Percentiles rank a stretch among this genome's conserved stretches.
These are phyloP conservation scores for Agrenia bidenticulata DNA, from an alignment of 2,888 invertebrate species.

Conservation along the genomic window DNA sequence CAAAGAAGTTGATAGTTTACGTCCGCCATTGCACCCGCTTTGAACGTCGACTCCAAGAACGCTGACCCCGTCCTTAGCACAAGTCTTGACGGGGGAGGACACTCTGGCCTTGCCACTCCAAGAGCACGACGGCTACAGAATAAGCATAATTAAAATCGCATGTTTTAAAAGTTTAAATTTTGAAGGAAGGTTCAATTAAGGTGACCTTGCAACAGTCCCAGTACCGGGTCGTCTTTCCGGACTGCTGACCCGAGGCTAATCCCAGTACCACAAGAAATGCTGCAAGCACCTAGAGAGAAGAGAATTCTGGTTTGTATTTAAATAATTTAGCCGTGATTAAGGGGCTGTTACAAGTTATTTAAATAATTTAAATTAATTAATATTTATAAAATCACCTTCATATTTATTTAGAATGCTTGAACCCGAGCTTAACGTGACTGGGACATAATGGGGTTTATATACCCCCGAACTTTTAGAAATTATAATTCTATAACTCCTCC, in stretches of 20 bases:
- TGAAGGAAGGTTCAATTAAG: background rate
- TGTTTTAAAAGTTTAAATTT: background rate
- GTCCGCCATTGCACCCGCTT: slow-evolving; percentile 37
- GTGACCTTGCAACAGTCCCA: slow-evolving; percentile 36
- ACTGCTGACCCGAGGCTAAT: background rate
- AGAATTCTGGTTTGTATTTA: no score
- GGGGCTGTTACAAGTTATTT: no score
- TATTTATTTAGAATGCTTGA: no score
- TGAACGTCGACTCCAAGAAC: slow-evolving; percentile 26
- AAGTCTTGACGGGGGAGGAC: slow-evolving; percentile 23
- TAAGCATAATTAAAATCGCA: background rate
- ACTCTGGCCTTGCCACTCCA: slow-evolving; percentile 36
- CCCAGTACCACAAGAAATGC: no score
- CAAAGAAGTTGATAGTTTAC: slow-evolving; percentile 21
- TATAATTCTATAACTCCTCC: no score
- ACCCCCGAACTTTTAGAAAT: no score
- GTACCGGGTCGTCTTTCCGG: slow-evolving; percentile 25
- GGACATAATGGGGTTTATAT: no score
- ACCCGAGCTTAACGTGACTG: no score
- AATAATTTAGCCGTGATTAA: no score
- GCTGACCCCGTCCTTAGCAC: slow-evolving; percentile 23
- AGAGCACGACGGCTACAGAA: slow-evolving; percentile 27
- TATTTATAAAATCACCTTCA: no score
- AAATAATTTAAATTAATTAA: no score
- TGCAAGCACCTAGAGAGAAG: no score